phyloP scores from a whole-genome alignment of 2,888 invertebrate species.

The Stramonita haemastoma region DNA sequence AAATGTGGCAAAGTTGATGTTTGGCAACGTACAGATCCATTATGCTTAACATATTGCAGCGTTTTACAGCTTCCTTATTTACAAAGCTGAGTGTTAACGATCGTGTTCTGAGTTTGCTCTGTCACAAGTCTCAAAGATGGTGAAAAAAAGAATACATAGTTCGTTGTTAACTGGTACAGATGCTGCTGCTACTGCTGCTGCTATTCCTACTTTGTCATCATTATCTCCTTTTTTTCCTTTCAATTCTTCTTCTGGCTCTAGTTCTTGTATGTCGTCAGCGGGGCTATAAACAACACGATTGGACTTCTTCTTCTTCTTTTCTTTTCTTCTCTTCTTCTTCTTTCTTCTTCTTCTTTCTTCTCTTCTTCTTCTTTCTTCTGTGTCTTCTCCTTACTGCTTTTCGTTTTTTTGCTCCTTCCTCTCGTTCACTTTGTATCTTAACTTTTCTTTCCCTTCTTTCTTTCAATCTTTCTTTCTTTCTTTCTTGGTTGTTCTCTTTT shows the following conservation, averaged over 20 bases:
- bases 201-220: background rate
- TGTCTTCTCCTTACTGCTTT: background rate
- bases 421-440: background rate
- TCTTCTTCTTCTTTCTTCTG: background rate
- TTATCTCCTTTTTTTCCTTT: background rate
- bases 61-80: too few species aligned
- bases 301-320: background rate
- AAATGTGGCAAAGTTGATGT: too few species aligned
- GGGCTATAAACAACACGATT: too few species aligned
- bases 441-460: background rate
- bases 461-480: background rate
- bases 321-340: constrained; percentile 8
- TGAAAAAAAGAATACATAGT: too few species aligned
- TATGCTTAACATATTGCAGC: too few species aligned
- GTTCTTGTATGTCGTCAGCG: background rate
- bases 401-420: background rate
- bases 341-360: background rate
- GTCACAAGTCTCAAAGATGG: too few species aligned
- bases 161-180: too few species aligned
- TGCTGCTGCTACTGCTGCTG: background rate
- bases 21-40: too few species aligned
- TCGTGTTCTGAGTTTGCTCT: too few species aligned
- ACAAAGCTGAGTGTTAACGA: too few species aligned
- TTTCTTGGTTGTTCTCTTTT: background rate
- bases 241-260: background rate